Base-by-base conservation (phyloP, 2,888 invertebrate species). In the Drosophila koepferae region DNA sequence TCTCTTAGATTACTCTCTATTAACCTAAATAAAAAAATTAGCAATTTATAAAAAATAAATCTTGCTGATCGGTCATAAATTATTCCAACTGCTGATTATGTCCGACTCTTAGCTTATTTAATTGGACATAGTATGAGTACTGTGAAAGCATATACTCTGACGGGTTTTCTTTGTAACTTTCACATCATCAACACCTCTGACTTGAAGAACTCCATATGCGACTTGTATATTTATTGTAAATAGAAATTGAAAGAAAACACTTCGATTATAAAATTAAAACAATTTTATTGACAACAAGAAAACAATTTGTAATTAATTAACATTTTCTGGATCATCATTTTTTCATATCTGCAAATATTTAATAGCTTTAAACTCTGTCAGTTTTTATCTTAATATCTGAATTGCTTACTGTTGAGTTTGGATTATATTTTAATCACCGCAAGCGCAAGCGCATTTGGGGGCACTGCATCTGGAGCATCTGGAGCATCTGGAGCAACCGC, bases 261-360 rank as follows among this genome's bases (percentile, higher is more conserved):
- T 65, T 55, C 0, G 55, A 58, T 44, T 59, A 40, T 64, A 72
- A 63, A 41, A n/a, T n/a, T 49, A 43, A 46, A 69, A 64, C 61
- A 36, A 59, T 67, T 79, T 72, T 73, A 76, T 79, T 81, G 40
- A 76, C 51, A 70, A 64, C 36, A 46, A 48, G 38, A 53, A 54
- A 23, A 58, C 18, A 60, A 59, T 14, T 23, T 41, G 2, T 34
- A 38, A 63, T 62, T 48, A 31, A 40, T 51, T 23, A 41, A 31
- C 18, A 34, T 38, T 12, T 3, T 16, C 5, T 3, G 36, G 3
- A 12, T 18, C 23, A 1, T 1, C 16, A 7, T 28, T 38, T 36
- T 14, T 10, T 16, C 10, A 18, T 10, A 6, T 16, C 69, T 68
- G 68, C 8, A 68, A 69, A 10, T 3, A 14, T 8, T 20, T 2